Percentiles rank a stretch among this genome's conserved stretches.
Conservation (phyloP, 2,797 vertebrate genomes). For the Myripristis murdjan region DNA sequence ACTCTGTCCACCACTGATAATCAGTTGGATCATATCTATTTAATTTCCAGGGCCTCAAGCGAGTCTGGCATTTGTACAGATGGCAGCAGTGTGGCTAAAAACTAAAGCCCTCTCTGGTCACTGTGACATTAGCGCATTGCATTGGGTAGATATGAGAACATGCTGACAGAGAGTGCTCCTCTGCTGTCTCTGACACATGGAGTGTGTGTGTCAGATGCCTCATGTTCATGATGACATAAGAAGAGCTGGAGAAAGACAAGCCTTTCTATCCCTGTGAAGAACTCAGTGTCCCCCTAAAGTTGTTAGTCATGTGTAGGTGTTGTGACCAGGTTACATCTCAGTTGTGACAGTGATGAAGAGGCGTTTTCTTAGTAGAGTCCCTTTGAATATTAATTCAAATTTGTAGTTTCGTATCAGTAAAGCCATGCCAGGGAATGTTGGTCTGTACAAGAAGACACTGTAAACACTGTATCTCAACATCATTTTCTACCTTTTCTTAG, state of each 20-base stretch:
- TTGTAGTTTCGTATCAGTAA: not conserved
- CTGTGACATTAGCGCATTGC: constrained; percentile 1
- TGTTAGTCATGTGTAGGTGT: no score
- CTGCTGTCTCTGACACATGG: constrained; percentile 7
- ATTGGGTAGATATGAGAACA: constrained; percentile 4
- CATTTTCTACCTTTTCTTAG: not conserved
- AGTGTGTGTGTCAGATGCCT: constrained; percentile 40
- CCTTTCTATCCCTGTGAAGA: not conserved
- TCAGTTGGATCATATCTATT: constrained; percentile 49
- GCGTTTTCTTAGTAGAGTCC: not conserved
- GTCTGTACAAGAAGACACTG: no score
- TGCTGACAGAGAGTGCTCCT: constrained; percentile 10
- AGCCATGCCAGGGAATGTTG: not conserved
- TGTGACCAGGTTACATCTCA: not conserved
- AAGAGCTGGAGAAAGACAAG: not conserved
- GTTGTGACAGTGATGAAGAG: not conserved
- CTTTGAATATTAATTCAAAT: not conserved
- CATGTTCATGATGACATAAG: constrained; percentile 1
- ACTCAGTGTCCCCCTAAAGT: not conserved
- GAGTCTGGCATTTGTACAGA: constrained; percentile 25
- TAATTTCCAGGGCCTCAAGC: constrained; percentile 24
- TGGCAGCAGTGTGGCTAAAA: not conserved
- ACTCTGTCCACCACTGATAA: no score
- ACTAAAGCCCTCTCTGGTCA: not conserved
- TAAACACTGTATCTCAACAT: not conserved